Evolutionary conservation across 2,797 vertebrate species (phyloP).

Genomic region (Artibeus jamaicensis): DNA sequence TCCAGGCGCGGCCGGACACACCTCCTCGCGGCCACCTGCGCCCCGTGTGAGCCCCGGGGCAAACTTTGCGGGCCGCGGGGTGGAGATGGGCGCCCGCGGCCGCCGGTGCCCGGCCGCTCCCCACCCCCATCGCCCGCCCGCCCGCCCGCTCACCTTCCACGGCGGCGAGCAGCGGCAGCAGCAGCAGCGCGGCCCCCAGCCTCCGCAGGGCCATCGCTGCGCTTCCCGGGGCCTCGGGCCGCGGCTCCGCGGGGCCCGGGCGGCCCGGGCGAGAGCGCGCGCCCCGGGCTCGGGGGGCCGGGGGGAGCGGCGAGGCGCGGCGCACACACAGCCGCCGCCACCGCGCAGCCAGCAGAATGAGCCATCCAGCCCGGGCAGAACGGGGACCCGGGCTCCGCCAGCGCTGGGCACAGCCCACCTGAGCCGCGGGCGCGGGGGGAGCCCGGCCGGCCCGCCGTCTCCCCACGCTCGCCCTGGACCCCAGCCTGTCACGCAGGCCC

Average conservation of each 20-base stretch:
- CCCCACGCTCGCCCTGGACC: not conserved
- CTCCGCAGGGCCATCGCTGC: slow-evolving; percentile 79
- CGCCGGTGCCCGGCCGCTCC: slow-evolving; percentile 61
- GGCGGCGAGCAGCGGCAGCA: slow-evolving; percentile 81
- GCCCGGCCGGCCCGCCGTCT: slow-evolving; percentile 6
- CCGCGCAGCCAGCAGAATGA: slow-evolving; percentile 78
- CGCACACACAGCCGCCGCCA: slow-evolving; percentile 72
- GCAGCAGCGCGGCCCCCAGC: slow-evolving; percentile 80
- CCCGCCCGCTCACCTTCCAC: slow-evolving; percentile 79
- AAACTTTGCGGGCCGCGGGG: slow-evolving; percentile 71
- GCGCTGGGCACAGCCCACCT: slow-evolving; percentile 73
- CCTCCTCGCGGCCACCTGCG: slow-evolving; percentile 76
- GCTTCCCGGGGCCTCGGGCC: slow-evolving; percentile 70
- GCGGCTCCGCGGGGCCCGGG: slow-evolving; percentile 73
- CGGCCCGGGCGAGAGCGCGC: slow-evolving; percentile 65
- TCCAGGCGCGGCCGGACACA: slow-evolving; percentile 68
- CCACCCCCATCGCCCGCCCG: slow-evolving; percentile 68
- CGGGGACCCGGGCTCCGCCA: slow-evolving; percentile 75
- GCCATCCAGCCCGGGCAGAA: slow-evolving; percentile 77
- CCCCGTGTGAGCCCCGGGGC: slow-evolving; percentile 62
- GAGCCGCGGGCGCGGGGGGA: slow-evolving; percentile 67
- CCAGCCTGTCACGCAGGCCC: not conserved
- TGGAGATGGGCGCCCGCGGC: slow-evolving; percentile 51
- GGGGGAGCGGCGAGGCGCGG: slow-evolving; percentile 74
- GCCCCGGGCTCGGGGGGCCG: slow-evolving; percentile 69